Evolutionary conservation across 2,113 vertebrate genomes (phyloP).

Genomic region (rabbit (Oryctolagus cuniculus)): mOryCun1.1 NC_091442.1:107722001-107722500

Average conservation of each 20-base stretch:
- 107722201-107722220: background rate
- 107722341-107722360: background rate
- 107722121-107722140: background rate
- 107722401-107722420: background rate
- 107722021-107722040: background rate
- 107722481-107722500: background rate
- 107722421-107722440: background rate
- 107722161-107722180: background rate
- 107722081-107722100: background rate
- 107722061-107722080: background rate
- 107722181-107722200: background rate
- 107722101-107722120: background rate
- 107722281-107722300: background rate
- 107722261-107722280: background rate
- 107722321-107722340: conserved; percentile 15
- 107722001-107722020: background rate
- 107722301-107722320: background rate
- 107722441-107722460: background rate
- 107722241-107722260: background rate
- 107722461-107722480: background rate
- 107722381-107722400: background rate
- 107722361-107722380: background rate
- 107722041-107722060: background rate
- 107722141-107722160: background rate
- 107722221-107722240: background rate